phyloP scores from a whole-genome alignment of 2,888 invertebrate species.

The Urechis unicinctus region DNA sequence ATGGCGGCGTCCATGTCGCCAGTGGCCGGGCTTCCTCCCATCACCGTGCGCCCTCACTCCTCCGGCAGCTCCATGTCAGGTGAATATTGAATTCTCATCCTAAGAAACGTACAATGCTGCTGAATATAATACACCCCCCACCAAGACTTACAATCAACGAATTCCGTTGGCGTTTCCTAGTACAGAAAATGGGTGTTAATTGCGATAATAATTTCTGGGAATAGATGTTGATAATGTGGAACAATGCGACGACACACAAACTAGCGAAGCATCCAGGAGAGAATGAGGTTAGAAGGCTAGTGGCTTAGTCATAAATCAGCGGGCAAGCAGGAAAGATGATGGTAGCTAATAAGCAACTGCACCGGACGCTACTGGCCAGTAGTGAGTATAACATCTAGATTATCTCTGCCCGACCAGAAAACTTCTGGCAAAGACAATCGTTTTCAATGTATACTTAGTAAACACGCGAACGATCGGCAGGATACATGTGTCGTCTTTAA shows the following conservation, averaged over 20 bases:
- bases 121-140: not conserved
- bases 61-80: conserved; percentile 14
- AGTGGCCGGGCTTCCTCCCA: conserved; percentile 12
- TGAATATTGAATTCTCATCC: conserved; percentile 1
- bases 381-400: not conserved
- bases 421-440: too few relatives aligned
- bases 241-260: too few relatives aligned
- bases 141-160: not conserved
- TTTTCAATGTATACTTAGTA: too few relatives aligned
- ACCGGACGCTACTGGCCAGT: not conserved
- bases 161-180: not conserved
- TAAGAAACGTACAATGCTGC: not conserved
- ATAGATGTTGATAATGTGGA: not conserved
- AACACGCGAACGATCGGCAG: too few relatives aligned
- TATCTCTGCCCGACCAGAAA: not conserved
- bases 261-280: not conserved
- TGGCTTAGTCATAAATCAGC: not conserved
- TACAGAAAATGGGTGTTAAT: not conserved
- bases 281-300: not conserved
- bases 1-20: not conserved
- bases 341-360: too few relatives aligned
- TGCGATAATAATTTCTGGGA: not conserved
- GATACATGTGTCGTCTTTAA: too few relatives aligned
- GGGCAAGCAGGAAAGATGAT: not conserved
- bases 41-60: conserved; percentile 16